These are phyloP conservation scores for Drosophila trapezifrons DNA, from an alignment of 1,140 invertebrate genomes.

Conservation along the genomic window DNA sequence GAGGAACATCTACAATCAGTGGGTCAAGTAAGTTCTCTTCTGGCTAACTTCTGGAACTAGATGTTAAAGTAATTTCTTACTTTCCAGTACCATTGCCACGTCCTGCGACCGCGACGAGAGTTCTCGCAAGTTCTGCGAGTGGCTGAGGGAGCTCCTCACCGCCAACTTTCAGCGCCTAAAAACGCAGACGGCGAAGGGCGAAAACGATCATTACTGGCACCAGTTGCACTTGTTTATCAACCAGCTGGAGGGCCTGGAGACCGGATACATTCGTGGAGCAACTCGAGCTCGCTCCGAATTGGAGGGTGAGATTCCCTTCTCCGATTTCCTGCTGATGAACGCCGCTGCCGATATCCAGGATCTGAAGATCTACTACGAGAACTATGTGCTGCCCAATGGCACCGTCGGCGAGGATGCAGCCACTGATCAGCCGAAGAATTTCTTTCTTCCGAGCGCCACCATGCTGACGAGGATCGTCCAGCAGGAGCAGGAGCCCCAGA, in stretches of 20 bases:
- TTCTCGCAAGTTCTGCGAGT: constrained; percentile 74
- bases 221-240: constrained; percentile 89
- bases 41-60: neutral
- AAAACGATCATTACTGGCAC: constrained; percentile 87
- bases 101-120: constrained; percentile 88
- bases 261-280: constrained; percentile 88
- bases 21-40: constrained; percentile 85
- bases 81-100: constrained; percentile 86
- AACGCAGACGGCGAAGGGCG: constrained; percentile 87
- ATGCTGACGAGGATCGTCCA: constrained; percentile 75
- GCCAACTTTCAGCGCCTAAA: constrained; percentile 88
- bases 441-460: constrained; percentile 78
- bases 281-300: constrained; percentile 87
- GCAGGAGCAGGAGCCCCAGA: constrained; percentile 46
- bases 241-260: constrained; percentile 89
- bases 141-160: constrained; percentile 71
- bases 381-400: constrained; percentile 67
- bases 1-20: constrained; percentile 92
- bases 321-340: constrained; percentile 90
- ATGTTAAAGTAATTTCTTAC: neutral
- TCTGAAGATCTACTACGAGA: constrained; percentile 83
- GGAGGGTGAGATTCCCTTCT: constrained; percentile 85
- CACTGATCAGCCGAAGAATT: constrained; percentile 62
- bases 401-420: constrained; percentile 29
- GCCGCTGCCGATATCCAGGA: constrained; percentile 92